These are phyloP conservation scores for Drosophila ananassae DNA, from an alignment of 1,140 invertebrate genomes.

Conservation along the genomic window DNA sequence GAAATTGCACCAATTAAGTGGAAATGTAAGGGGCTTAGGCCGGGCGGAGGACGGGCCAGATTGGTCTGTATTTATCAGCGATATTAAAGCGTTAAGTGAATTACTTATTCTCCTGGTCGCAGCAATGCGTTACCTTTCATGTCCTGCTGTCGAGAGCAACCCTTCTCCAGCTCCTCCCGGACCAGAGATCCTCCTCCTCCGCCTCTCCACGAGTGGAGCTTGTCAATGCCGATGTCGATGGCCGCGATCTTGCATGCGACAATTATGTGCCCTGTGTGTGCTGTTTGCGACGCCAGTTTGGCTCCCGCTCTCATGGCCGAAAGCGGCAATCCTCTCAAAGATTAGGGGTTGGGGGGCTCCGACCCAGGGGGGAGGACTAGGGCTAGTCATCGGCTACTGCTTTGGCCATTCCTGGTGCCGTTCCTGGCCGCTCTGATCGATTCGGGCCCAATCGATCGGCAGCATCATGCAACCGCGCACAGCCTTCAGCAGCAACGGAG, in stretches of 20 bases:
- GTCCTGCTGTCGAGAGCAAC: conserved; percentile 47
- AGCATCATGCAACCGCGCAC: conserved; percentile 83
- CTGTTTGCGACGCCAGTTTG: conserved; percentile 69
- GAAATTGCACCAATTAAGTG: conserved; percentile 81
- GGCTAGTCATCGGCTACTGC: conserved; percentile 54
- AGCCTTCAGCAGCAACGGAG: conserved; percentile 31
- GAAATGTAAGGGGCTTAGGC: conserved; percentile 43
- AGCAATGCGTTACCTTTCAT: conserved; percentile 78
- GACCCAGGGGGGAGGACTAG: not conserved
- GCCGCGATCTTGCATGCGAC: conserved; percentile 79
- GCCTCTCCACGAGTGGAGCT: conserved; percentile 8
- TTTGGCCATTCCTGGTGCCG: conserved; percentile 53
- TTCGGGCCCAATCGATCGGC: conserved; percentile 77
- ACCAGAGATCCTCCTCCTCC: conserved; percentile 9
- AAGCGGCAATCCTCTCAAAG: conserved; percentile 39
- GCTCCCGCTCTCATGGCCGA: conserved; percentile 62
- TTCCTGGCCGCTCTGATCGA: conserved; percentile 75
- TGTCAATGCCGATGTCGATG: conserved; percentile 57
- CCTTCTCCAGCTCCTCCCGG: conserved; percentile 8
- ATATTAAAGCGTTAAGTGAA: conserved; percentile 84
- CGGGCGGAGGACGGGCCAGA: conserved; percentile 16
- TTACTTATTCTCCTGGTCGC: conserved; percentile 74
- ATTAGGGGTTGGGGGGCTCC: not conserved
- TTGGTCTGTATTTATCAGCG: conserved; percentile 78
- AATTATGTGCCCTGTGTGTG: conserved; percentile 63